Conservation (phyloP, 2,888 invertebrate species). For the Aspidiotus destructor region DNA sequence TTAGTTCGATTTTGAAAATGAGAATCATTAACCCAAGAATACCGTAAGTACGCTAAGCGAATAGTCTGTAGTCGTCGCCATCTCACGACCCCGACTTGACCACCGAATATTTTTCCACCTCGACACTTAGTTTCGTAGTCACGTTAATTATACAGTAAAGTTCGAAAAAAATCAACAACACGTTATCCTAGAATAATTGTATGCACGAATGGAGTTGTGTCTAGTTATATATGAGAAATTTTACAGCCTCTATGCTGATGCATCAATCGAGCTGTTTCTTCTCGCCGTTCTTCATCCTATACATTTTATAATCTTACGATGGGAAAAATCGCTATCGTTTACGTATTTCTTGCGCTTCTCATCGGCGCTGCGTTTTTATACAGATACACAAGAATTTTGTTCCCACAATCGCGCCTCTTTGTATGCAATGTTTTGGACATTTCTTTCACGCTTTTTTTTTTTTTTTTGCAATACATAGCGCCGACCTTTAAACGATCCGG, state of each 20-base stretch:
- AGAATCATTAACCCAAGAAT: no score
- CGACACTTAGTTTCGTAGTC: neutral
- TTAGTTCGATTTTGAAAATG: no score
- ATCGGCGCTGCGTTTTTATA: no score
- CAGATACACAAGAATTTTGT: neutral
- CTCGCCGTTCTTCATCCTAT: no score
- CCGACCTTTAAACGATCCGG: neutral
- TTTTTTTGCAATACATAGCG: neutral
- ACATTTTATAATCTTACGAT: no score
- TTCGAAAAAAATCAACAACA: constrained; percentile 2
- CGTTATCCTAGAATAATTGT: neutral
- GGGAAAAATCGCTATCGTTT: no score
- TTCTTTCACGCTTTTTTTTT: neutral
- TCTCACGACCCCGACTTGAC: neutral
- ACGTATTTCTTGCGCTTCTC: no score
- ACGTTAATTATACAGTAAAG: constrained; percentile 4
- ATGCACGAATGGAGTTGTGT: neutral
- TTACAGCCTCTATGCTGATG: no score
- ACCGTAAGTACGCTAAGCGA: no score
- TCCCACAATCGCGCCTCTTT: neutral
- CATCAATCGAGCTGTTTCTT: no score
- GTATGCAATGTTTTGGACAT: neutral
- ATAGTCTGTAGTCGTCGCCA: neutral
- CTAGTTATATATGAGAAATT: no score
- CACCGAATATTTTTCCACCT: constrained; percentile 3